Evolutionary conservation across 2,888 invertebrate genomes (phyloP), one percentile per base, ranked within the genome.

Genomic region (Tanypteryx hageni): DNA sequence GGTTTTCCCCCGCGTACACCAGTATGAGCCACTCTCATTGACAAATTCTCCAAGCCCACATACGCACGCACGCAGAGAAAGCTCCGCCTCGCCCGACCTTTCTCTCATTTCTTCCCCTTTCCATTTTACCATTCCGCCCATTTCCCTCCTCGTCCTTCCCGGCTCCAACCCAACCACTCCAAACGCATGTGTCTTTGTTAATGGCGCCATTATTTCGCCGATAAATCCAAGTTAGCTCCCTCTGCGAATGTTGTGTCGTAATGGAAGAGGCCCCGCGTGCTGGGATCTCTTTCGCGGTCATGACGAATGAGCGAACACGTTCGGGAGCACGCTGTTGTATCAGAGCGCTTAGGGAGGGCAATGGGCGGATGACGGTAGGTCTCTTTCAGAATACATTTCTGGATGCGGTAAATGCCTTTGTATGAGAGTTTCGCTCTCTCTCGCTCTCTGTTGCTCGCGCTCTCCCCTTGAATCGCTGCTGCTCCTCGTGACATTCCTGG

Each of bases 181-280:
- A 16, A 64, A 14, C 64, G n/a, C 64, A 64, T 64, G 64, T n/a
- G 64, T 64, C 64, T 13, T 22, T 22, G 76, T 76, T 76, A 76
- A 76, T 76, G 76, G 76, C 22, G 10, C 76, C 22, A 76, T 76
- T 76, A 76, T 22, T 76, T 27, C 10, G 22, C 22, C 76, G 22
- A 76, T 76, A 76, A 76, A 76, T 76, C 76, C 76, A 27, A 22
- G 76, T 76, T 76, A 76, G 76, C 22, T 76, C 76, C 44, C 76
- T 22, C 76, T 22, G 76, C 22, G 76, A 76, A 76, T 76, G 76
- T 76, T 76, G n/a, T 76, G 76, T 13, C n/a, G 76, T 76, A 76
- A 76, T 76, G 76, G 76, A 4, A 27, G 76, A 76, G 76, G n/a
- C 64, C 44, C 44, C 44, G 44, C 44, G 44, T 44, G 64, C 64